phyloP scores from a whole-genome alignment of 1,140 invertebrate species.

The Ericerus pela region DNA sequence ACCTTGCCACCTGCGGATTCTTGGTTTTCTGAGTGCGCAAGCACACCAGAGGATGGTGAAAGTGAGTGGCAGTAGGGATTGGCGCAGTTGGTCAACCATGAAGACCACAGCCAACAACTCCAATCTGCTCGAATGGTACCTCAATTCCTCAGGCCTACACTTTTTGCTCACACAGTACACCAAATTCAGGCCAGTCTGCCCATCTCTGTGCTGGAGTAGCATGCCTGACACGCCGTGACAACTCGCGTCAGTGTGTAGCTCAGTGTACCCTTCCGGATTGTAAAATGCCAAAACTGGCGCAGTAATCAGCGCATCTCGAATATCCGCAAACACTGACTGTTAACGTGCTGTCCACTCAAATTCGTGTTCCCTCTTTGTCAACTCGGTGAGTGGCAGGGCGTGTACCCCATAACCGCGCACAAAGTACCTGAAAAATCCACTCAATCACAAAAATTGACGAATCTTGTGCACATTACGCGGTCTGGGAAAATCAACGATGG shows the following conservation, averaged over 20 bases:
- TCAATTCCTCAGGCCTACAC: background rate
- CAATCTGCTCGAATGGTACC: conserved; percentile 3
- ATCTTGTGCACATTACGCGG: background rate
- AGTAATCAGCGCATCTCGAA: background rate
- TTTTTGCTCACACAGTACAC: conserved; percentile 4
- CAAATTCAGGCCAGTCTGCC: background rate
- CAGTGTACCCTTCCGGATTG: background rate
- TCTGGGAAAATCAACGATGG: conserved; percentile 1
- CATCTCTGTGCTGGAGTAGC: background rate
- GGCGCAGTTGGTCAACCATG: background rate
- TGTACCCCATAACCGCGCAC: background rate
- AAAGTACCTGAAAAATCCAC: background rate
- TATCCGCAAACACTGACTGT: background rate
- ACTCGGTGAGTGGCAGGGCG: background rate
- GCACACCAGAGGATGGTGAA: background rate
- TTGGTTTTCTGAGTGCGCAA: conserved; percentile 16
- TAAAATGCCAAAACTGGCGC: background rate
- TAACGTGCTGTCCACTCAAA: background rate
- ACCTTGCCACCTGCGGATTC: conserved; percentile 25
- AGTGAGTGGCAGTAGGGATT: background rate
- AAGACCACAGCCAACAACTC: conserved; percentile 11
- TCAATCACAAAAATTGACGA: background rate
- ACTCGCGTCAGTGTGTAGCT: conserved; percentile 12
- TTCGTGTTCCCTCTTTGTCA: background rate
- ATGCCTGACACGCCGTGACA: background rate